These are phyloP conservation scores for Castor canadensis DNA, from an alignment of 2,113 vertebrate species.

Conservation along the genomic window DNA sequence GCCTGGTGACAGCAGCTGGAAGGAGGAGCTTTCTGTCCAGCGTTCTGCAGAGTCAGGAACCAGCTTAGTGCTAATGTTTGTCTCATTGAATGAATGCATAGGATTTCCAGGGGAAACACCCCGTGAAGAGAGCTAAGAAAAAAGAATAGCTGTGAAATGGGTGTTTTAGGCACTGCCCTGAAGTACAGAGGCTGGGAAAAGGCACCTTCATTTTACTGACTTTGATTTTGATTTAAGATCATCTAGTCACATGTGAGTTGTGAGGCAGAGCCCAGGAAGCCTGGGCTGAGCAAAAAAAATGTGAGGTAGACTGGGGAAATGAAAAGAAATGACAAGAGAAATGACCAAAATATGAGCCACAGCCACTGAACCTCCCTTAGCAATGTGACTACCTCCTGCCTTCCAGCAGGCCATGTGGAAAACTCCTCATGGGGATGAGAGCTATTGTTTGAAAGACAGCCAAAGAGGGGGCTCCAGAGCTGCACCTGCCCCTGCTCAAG, in stretches of 20 bases:
- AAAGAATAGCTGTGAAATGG: not conserved
- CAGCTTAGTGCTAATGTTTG: not conserved
- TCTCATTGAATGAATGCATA: not conserved
- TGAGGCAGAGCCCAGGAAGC: not conserved
- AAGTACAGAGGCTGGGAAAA: not conserved
- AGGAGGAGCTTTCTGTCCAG: not conserved
- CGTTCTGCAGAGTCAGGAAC: not conserved
- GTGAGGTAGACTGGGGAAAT: not conserved
- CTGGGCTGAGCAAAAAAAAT: not conserved
- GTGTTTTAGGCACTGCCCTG: not conserved
- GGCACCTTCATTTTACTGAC: not conserved
- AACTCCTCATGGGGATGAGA: not conserved
- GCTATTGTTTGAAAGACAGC: not conserved
- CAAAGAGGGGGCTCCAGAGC: not conserved
- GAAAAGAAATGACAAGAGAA: not conserved
- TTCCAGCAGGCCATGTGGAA: not conserved
- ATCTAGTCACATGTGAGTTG: not conserved
- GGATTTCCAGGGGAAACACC: not conserved
- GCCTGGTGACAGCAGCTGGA: not conserved
- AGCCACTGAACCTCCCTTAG: not conserved
- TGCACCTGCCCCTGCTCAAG: not conserved
- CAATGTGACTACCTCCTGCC: not conserved
- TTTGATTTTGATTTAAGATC: not conserved
- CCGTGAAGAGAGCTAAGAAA: not conserved
- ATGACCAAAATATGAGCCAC: not conserved